These are phyloP conservation scores for Chrysoperla carnea DNA, from an alignment of 1,140 invertebrate species.

Conservation along the genomic window DNA sequence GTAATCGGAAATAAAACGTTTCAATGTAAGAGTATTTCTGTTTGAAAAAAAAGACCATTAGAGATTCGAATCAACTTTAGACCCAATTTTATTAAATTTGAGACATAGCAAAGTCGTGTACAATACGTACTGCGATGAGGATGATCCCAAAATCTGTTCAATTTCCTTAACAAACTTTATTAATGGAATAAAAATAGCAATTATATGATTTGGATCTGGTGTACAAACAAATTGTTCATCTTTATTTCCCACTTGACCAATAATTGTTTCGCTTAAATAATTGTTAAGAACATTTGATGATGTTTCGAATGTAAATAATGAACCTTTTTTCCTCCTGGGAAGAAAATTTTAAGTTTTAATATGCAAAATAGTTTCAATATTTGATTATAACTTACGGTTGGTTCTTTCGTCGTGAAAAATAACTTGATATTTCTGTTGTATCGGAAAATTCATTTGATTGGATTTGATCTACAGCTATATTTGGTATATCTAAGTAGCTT, in stretches of 20 bases:
- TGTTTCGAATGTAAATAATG: constrained; percentile 63
- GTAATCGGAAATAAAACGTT: constrained; percentile 57
- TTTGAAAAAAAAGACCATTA: background rate
- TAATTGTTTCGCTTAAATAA: too few relatives aligned
- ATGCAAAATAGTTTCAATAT: too few relatives aligned
- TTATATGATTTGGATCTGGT: constrained; percentile 57
- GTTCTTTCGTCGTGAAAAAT: constrained; percentile 44
- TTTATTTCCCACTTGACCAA: constrained; percentile 21
- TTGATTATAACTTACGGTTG: constrained; percentile 11
- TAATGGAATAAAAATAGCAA: constrained; percentile 54
- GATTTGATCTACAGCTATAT: constrained; percentile 36
- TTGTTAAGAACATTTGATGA: constrained; percentile 46
- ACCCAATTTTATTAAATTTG: too few relatives aligned
- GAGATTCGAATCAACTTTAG: background rate
- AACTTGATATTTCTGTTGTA: constrained; percentile 39
- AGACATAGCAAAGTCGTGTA: too few relatives aligned
- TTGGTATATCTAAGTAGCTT: constrained; percentile 71
- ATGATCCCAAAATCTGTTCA: constrained; percentile 42
- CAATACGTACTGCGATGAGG: constrained; percentile 15
- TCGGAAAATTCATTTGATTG: constrained; percentile 37
- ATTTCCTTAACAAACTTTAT: constrained; percentile 61
- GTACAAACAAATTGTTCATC: constrained; percentile 38
- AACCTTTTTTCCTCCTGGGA: constrained; percentile 31
- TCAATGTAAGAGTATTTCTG: constrained; percentile 44
- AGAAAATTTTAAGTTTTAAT: constrained; percentile 3